A percentile compares a stretch with the other conserved stretches of the same genome.
Evolutionary conservation across 2,113 vertebrate species (phyloP).

Genomic region (Acinonyx jubatus): DNA sequence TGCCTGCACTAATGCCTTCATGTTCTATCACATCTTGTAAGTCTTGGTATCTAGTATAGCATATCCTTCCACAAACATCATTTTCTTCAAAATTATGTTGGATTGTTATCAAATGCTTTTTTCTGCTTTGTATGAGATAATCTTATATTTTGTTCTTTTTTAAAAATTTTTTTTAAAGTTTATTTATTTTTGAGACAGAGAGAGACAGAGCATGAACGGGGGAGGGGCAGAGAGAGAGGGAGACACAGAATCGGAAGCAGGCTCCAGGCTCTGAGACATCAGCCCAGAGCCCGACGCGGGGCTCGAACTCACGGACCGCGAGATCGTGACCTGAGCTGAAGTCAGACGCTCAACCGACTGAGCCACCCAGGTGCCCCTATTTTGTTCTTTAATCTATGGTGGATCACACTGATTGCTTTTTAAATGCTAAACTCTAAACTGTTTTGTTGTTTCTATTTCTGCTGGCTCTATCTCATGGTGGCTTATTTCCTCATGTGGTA

Average conservation of each 20-base stretch:
- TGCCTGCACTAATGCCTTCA: not conserved
- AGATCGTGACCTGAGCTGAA: too few species aligned
- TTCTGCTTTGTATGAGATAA: not conserved
- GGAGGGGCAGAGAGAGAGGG: too few species aligned
- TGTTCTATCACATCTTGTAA: not conserved
- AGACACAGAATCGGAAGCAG: too few species aligned
- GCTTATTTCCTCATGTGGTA: not conserved
- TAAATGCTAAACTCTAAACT: not conserved
- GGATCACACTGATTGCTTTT: not conserved
- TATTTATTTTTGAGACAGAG: too few species aligned
- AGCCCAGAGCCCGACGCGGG: too few species aligned
- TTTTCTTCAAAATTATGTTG: conserved; percentile 8
- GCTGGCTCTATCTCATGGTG: not conserved
- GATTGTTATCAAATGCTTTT: conserved; percentile 16
- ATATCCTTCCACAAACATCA: not conserved
- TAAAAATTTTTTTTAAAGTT: too few species aligned
- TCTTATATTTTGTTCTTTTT: conserved; percentile 10
- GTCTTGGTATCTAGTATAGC: not conserved
- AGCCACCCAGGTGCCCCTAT: not conserved
- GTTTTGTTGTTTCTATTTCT: not conserved
- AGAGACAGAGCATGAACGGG: too few species aligned
- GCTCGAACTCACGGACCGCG: too few species aligned
- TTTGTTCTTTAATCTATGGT: not conserved
- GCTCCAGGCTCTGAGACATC: too few species aligned
- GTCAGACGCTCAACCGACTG: too few species aligned